These are phyloP conservation scores for Diceros bicornis DNA, from an alignment of 2,797 vertebrate species.

Conservation along the genomic window DNA sequence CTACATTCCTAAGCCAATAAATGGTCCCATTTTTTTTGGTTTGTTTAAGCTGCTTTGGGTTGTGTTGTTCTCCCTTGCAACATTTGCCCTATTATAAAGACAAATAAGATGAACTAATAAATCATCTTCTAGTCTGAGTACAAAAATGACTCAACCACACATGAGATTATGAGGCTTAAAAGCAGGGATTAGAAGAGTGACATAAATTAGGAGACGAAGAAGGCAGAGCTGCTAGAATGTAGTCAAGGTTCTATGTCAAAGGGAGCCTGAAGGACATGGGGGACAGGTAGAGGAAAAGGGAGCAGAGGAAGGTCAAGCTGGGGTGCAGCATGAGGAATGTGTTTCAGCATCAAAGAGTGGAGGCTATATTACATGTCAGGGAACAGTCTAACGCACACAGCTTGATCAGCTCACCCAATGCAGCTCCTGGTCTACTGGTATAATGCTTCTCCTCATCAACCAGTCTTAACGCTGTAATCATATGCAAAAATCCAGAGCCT, in stretches of 20 bases:
- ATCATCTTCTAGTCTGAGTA: not conserved
- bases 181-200: not conserved
- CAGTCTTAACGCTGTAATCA: not conserved
- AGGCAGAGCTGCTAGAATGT: not conserved
- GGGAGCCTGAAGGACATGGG: fast-evolving
- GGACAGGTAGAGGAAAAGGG: not conserved
- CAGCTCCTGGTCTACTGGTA: not conserved
- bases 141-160: not conserved
- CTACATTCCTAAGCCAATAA: not conserved
- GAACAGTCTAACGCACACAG: not conserved
- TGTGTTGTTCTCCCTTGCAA: not conserved
- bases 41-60: not conserved
- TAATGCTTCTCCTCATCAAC: not conserved
- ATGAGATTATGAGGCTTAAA: not conserved
- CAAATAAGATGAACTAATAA: not conserved
- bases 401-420: not conserved
- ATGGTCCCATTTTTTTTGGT: not conserved
- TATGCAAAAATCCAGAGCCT: not conserved
- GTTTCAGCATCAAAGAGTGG: not conserved
- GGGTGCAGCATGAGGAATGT: not conserved
- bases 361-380: not conserved
- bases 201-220: not conserved
- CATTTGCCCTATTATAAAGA: conserved; percentile 6
- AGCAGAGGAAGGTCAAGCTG: not conserved
- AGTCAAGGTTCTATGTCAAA: not conserved